phyloP scores from a whole-genome alignment of 1,140 invertebrate species.

The Bradysia coprophila region DNA sequence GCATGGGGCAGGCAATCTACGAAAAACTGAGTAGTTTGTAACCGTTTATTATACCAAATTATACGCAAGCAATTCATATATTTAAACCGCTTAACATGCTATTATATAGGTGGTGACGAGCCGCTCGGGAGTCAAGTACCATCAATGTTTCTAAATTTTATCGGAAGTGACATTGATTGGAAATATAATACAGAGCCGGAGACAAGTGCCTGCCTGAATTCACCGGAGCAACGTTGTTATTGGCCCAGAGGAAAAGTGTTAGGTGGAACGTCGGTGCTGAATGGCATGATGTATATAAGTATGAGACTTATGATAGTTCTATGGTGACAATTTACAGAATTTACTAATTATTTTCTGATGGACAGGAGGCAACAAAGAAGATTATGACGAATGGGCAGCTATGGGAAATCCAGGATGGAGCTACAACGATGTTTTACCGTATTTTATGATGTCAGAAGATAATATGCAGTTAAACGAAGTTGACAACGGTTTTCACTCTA shows the following conservation, averaged over 20 bases:
- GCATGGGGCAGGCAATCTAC: too few species aligned
- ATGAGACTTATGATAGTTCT: too few species aligned
- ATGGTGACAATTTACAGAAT: too few species aligned
- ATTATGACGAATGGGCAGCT: slow-evolving; percentile 80
- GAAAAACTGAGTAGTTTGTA: too few species aligned
- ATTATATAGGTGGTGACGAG: slow-evolving; percentile 54
- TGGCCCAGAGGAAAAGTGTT: slow-evolving; percentile 76
- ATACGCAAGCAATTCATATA: too few species aligned
- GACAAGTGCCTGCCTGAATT: slow-evolving; percentile 57
- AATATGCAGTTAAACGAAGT: slow-evolving; percentile 55
- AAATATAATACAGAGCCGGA: slow-evolving; percentile 72
- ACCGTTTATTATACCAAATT: too few species aligned
- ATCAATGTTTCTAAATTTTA: slow-evolving; percentile 68
- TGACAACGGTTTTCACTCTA: slow-evolving; percentile 56
- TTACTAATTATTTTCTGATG: too few species aligned
- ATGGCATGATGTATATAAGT: slow-evolving; percentile 85
- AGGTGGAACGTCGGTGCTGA: slow-evolving; percentile 85
- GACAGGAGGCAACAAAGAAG: slow-evolving; percentile 76
- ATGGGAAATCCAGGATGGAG: slow-evolving; percentile 78
- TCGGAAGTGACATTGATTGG: slow-evolving; percentile 73
- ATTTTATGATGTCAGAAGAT: slow-evolving; percentile 74
- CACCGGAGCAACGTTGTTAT: slow-evolving; percentile 50
- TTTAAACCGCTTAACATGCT: too few species aligned
- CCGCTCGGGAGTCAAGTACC: slow-evolving; percentile 68
- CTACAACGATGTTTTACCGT: slow-evolving; percentile 73